Evolutionary conservation across 1,140 invertebrate genomes (phyloP), one percentile per base, ranked within the genome.

Genomic region (Monomorium pharaonis): DNA sequence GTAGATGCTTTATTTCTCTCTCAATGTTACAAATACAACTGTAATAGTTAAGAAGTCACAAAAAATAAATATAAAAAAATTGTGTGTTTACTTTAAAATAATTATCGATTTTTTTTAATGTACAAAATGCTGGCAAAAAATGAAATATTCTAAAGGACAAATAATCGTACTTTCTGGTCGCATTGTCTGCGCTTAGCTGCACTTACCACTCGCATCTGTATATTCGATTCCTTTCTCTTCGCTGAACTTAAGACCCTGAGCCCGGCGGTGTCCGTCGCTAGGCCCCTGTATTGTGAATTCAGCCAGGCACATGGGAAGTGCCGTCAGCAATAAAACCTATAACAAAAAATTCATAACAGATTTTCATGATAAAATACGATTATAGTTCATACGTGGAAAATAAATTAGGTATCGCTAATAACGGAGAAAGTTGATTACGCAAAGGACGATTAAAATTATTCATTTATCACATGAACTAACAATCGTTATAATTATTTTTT

Each of bases 231-330:
- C 94, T 89, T 94, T 95, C 42, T 93, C 93, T 44, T 90, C 58
- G 74, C 90, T 94, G 62, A 92, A 94, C 84, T 93, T 94, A 16
- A 95, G 88, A 49, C 94, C 94, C 72, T 95, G 93, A 30, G 94
- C 93, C n/a, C 90, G 91, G 42, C 94, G 92, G 75, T 93, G 93
- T 67, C 94, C 94, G 91, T 95, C 94, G 84, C 93, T 95, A 0
- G 94, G 93, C 16, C 94, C 94, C 85, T 94, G 92, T 75, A 95
- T 95, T 3, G 94, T 92, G 77, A 95, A 95, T 89, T 95, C 93
- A 18, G 92, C 94, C 18, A 92, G 72, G 90, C 94, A 95, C 37
- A 92, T 84, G 3, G 94, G 94, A 56, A 95, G 75, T 21, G 89
- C 87, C 42, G 91, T 77, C 47, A 95, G 42, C 24, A 94, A 33